Conservation (phyloP, 2,113 vertebrate species). For the Apodemus speciosus region DNA sequence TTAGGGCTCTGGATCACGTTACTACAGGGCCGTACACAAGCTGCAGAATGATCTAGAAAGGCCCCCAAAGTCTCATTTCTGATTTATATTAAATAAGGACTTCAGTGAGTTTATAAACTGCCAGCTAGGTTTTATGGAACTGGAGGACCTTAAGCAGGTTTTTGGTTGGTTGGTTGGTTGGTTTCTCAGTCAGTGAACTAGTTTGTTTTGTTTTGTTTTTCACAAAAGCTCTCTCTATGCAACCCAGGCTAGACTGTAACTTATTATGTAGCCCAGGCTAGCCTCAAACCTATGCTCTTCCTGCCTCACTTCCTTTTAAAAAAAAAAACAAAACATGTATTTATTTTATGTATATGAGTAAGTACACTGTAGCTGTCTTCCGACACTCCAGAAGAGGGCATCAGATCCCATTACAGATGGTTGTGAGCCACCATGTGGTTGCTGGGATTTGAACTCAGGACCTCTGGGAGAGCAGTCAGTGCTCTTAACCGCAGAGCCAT, state of each 20-base stretch:
- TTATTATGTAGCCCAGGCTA: not conserved
- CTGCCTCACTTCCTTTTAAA: too few relatives aligned
- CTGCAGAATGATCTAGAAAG: not conserved
- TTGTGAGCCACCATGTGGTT: too few relatives aligned
- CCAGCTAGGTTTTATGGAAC: not conserved
- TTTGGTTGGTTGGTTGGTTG: not conserved
- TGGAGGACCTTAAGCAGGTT: not conserved
- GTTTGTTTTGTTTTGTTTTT: too few relatives aligned
- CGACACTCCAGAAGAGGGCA: too few relatives aligned
- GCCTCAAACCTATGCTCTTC: not conserved
- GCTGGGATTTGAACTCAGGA: too few relatives aligned
- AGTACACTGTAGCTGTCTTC: too few relatives aligned
- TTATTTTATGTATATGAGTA: too few relatives aligned
- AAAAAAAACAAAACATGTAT: too few relatives aligned
- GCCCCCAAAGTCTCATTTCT: not conserved
- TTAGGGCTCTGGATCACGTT: not conserved
- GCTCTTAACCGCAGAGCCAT: too few relatives aligned
- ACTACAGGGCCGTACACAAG: not conserved
- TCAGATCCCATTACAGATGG: too few relatives aligned
- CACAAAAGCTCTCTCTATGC: not conserved
- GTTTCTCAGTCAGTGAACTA: too few relatives aligned
- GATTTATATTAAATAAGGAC: not conserved
- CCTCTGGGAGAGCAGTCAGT: too few relatives aligned
- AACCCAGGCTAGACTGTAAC: not conserved
- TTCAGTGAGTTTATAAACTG: not conserved